These are phyloP conservation scores for Mercenaria mercenaria DNA, from an alignment of 1,140 invertebrate species.

Conservation along the genomic window DNA sequence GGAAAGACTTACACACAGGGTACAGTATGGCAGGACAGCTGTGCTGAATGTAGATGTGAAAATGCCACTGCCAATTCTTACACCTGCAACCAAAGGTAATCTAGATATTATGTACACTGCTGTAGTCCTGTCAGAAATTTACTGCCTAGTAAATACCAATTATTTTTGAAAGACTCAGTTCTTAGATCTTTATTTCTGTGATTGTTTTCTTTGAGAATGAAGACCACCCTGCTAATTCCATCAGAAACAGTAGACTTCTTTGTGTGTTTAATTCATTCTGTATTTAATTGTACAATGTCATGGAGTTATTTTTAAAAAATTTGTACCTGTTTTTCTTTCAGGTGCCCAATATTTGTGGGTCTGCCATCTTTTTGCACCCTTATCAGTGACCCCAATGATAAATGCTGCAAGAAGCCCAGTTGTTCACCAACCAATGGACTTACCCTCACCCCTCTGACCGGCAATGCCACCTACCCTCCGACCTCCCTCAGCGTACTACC, in stretches of 20 bases:
- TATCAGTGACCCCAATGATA: slow-evolving; percentile 37
- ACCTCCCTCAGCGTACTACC: slow-evolving; percentile 69
- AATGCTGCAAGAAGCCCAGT: slow-evolving; percentile 67
- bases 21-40: neutral
- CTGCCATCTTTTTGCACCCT: slow-evolving; percentile 56
- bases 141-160: no score
- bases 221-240: no score
- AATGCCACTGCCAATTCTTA: neutral
- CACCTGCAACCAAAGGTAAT: neutral
- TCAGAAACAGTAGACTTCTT: no score
- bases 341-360: slow-evolving; percentile 58
- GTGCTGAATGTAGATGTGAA: neutral
- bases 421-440: slow-evolving; percentile 54
- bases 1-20: neutral
- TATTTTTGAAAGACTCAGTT: no score
- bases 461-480: slow-evolving; percentile 47
- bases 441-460: slow-evolving; percentile 48
- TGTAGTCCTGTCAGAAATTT: no score
- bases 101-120: no score
- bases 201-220: no score
- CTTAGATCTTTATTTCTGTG: no score
- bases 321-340: no score
- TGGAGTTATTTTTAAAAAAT: no score
- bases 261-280: no score
- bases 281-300: no score